These are phyloP conservation scores for Caretta caretta DNA, from an alignment of 2,113 vertebrate genomes.

Conservation along the genomic window DNA sequence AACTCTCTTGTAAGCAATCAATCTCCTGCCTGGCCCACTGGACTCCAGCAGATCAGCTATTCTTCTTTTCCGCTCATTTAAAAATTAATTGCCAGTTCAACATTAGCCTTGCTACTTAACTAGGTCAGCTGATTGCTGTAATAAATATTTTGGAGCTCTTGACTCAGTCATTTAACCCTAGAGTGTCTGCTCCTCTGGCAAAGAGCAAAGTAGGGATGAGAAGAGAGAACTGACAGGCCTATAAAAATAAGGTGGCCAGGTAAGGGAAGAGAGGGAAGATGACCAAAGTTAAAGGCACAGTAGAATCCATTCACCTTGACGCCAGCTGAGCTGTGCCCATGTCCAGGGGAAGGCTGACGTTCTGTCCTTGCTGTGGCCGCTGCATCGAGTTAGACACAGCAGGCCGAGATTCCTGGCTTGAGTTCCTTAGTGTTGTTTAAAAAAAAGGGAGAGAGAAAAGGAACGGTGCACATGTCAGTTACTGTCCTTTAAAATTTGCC, in stretches of 20 bases:
- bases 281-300: neutral
- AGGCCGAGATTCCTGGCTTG: conserved; percentile 90
- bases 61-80: neutral
- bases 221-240: neutral
- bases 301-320: conserved; percentile 85
- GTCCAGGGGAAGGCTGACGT: conserved; percentile 84
- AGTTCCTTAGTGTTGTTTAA: conserved; percentile 80
- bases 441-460: neutral
- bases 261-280: neutral
- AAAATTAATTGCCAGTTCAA: neutral
- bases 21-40: neutral
- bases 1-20: neutral
- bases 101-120: neutral
- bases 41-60: neutral
- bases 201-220: neutral
- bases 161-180: neutral
- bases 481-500: rapidly evolving
- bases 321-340: conserved; percentile 87
- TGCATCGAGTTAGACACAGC: conserved; percentile 86
- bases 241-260: neutral
- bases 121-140: neutral
- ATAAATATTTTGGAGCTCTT: neutral
- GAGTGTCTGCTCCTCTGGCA: neutral
- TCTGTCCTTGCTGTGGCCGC: conserved; percentile 88
- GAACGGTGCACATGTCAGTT: neutral